Conservation (phyloP, 2,113 vertebrate genomes). For the Physeter macrocephalus region DNA sequence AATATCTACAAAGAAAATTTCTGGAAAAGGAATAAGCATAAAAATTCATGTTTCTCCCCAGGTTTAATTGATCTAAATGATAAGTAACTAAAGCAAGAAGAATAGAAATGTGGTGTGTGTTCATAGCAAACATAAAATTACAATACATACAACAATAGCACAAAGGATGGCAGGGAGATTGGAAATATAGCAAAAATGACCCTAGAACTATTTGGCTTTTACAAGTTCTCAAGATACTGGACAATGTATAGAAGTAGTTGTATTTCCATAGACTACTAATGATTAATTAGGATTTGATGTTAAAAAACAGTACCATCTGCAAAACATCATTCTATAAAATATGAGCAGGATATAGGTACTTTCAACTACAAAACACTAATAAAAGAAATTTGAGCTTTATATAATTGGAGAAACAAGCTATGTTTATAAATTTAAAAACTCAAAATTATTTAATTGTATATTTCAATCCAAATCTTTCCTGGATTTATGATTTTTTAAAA, state of each 20-base stretch:
- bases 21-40: background rate
- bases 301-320: background rate
- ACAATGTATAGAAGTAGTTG: background rate
- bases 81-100: background rate
- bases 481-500: background rate
- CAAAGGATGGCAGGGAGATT: background rate
- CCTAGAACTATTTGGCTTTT: background rate
- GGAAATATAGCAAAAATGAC: background rate
- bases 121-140: background rate
- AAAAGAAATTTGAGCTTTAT: background rate
- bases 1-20: background rate
- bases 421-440: background rate
- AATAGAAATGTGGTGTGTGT: background rate
- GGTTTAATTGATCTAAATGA: background rate
- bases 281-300: background rate
- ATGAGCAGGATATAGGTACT: background rate
- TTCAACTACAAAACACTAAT: background rate
- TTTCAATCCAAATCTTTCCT: background rate
- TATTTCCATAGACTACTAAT: background rate
- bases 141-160: background rate
- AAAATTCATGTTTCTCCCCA: background rate
- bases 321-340: background rate
- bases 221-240: background rate
- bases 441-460: background rate
- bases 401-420: background rate